Percentiles rank a stretch among this genome's conserved stretches.
phyloP scores from a whole-genome alignment of 2,797 vertebrate species.

The Monodelphis domestica region DNA sequence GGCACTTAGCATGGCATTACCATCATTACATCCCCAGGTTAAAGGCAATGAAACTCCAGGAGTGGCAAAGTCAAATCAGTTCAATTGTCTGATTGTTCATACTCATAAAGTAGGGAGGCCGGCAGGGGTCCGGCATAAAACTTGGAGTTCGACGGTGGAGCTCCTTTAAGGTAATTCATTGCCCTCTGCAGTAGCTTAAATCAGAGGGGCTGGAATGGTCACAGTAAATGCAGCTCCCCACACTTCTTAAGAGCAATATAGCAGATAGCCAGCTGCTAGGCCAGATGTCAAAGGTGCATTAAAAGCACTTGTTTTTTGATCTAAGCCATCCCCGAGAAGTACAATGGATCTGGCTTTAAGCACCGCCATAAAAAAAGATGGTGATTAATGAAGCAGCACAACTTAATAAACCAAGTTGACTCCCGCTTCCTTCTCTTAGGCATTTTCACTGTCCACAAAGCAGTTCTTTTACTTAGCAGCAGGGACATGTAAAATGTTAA shows the following conservation, averaged over 20 bases:
- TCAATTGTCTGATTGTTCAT: conserved; percentile 89
- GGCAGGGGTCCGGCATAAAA: conserved; percentile 87
- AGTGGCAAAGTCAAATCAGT: conserved; percentile 89
- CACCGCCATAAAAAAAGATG: conserved; percentile 85
- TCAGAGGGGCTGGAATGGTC: conserved; percentile 86
- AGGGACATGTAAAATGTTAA: conserved; percentile 89
- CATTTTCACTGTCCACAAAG: conserved; percentile 87
- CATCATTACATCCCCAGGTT: conserved; percentile 87
- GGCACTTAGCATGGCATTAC: conserved; percentile 85
- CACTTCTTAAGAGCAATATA: conserved; percentile 85
- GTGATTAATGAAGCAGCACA: conserved; percentile 88
- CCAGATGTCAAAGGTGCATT: conserved; percentile 90
- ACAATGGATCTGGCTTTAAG: conserved; percentile 86
- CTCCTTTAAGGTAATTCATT: conserved; percentile 91
- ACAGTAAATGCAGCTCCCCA: conserved; percentile 84
- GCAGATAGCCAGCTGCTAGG: conserved; percentile 87
- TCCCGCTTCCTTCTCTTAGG: conserved; percentile 83
- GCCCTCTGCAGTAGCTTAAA: conserved; percentile 87
- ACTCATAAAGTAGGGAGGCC: conserved; percentile 84
- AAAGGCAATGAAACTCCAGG: conserved; percentile 89
- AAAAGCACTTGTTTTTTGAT: conserved; percentile 86
- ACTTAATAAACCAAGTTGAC: conserved; percentile 87
- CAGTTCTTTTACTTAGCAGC: conserved; percentile 87
- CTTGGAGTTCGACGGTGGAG: conserved; percentile 84
- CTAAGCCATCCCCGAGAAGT: conserved; percentile 83